phyloP scores from a whole-genome alignment of 2,797 vertebrate species.

The Microctenopoma steveboyesi region DNA sequence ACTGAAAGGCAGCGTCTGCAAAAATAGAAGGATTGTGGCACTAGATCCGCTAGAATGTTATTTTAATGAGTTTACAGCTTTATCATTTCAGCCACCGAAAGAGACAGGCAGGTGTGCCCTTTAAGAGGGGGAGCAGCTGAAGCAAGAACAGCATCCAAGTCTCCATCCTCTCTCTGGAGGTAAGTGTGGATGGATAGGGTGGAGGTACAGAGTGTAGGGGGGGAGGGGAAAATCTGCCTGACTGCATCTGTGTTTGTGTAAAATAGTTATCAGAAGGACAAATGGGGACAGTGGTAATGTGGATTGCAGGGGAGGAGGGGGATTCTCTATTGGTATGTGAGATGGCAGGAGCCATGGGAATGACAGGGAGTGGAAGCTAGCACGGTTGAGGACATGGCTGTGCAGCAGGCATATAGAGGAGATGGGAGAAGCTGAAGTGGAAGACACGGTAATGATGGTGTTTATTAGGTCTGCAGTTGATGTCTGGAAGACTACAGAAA shows the following conservation, averaged over 20 bases:
- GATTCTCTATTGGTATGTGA: conserved; percentile 73
- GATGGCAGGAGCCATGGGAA: conserved; percentile 56
- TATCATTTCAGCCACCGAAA: conserved; percentile 52
- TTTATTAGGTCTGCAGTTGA: conserved; percentile 28
- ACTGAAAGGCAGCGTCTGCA: conserved; percentile 17
- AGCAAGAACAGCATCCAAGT: conserved; percentile 76
- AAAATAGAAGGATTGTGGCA: conserved; percentile 29
- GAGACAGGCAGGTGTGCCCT: conserved; percentile 72
- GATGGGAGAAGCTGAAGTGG: conserved; percentile 27
- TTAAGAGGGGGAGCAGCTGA: conserved; percentile 74
- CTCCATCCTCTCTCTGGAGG: conserved; percentile 82
- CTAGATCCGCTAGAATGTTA: conserved; percentile 2
- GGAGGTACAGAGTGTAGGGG: conserved; percentile 41
- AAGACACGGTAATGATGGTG: conserved; percentile 7
- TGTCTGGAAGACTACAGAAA: conserved; percentile 18
- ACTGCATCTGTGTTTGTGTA: conserved; percentile 68
- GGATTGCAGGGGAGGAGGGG: conserved; percentile 19
- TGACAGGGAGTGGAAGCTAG: conserved; percentile 47
- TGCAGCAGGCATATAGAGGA: conserved; percentile 40
- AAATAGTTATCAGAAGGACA: conserved; percentile 56
- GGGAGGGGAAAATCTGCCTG: conserved; percentile 62
- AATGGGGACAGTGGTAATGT: conserved; percentile 38
- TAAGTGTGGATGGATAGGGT: conserved; percentile 71
- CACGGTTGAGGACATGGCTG: conserved; percentile 58
- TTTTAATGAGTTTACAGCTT: conserved; percentile 49